These are phyloP conservation scores for Pelobates cultripes DNA, from an alignment of 2,797 vertebrate genomes.

Conservation along the genomic window DNA sequence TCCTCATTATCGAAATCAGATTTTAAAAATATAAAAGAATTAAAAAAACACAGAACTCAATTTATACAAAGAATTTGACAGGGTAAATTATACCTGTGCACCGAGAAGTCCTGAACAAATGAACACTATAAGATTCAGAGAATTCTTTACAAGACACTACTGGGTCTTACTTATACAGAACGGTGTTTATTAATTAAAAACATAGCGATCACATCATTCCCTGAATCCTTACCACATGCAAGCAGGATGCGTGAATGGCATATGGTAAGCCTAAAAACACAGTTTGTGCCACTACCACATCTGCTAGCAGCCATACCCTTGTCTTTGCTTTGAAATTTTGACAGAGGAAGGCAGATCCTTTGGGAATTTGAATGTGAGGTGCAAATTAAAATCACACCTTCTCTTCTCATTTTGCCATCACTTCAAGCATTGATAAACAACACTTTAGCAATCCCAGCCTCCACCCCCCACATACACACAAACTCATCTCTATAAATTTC, in stretches of 20 bases:
- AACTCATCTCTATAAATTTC: slow-evolving; percentile 32
- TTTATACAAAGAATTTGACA: background rate
- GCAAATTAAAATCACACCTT: slow-evolving; percentile 72
- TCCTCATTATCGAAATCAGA: slow-evolving; percentile 55
- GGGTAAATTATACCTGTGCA: accelerated
- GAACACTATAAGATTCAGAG: accelerated
- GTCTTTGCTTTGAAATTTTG: slow-evolving; percentile 60
- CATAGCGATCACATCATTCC: background rate
- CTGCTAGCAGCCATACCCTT: slow-evolving; percentile 58
- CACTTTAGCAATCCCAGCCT: slow-evolving; percentile 58
- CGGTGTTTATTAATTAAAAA: slow-evolving; percentile 36
- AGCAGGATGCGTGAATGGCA: slow-evolving; percentile 45
- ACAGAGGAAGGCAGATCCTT: slow-evolving; percentile 60
- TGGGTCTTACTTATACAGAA: background rate
- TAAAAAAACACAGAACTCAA: background rate
- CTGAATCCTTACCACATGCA: background rate
- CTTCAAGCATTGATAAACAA: slow-evolving; percentile 67
- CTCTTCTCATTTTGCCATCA: slow-evolving; percentile 62
- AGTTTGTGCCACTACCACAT: slow-evolving; percentile 53
- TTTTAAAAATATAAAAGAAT: slow-evolving; percentile 1
- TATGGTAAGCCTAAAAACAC: slow-evolving; percentile 10
- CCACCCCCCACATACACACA: slow-evolving; percentile 27
- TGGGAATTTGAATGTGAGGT: slow-evolving; percentile 63
- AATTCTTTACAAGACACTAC: background rate
- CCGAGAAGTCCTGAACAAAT: slow-evolving; percentile 15